These are phyloP conservation scores for Melanargia galathea DNA, from an alignment of 2,888 invertebrate genomes.

Conservation along the genomic window DNA sequence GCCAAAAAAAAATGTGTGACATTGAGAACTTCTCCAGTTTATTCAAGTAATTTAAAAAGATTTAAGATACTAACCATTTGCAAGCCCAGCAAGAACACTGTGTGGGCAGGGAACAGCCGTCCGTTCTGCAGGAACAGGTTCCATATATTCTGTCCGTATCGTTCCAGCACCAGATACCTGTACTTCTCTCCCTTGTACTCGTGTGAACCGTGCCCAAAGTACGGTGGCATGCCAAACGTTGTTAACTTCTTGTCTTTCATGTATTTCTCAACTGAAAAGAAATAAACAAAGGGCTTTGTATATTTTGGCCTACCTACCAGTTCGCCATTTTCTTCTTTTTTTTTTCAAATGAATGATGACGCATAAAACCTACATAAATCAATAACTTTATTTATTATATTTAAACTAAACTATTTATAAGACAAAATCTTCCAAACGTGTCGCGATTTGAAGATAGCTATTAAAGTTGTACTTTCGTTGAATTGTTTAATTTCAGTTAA, in stretches of 20 bases:
- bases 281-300: no score
- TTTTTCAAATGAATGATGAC: no score
- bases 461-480: no score
- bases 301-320: no score
- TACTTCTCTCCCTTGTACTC: slow-evolving; percentile 89
- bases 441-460: no score
- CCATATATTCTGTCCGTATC: slow-evolving; percentile 93
- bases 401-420: no score
- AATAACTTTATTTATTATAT: no score
- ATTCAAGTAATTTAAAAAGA: not conserved
- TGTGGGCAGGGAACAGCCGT: slow-evolving; percentile 85
- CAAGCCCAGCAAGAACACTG: slow-evolving; percentile 90
- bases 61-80: slow-evolving; percentile 86
- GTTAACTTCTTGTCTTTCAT: slow-evolving; percentile 85
- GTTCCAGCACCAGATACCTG: slow-evolving; percentile 94
- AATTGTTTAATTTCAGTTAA: no score
- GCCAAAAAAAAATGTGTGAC: no score
- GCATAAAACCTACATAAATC: no score
- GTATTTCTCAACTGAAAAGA: slow-evolving; percentile 85
- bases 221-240: slow-evolving; percentile 92
- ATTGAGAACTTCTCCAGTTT: not conserved
- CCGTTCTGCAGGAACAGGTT: slow-evolving; percentile 87
- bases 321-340: no score
- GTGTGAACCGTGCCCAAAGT: slow-evolving; percentile 92
- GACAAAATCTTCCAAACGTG: no score